Evolutionary conservation across 2,888 invertebrate species (phyloP), one percentile per base, ranked within the genome.

Genomic region (Plebejus anna): DNA sequence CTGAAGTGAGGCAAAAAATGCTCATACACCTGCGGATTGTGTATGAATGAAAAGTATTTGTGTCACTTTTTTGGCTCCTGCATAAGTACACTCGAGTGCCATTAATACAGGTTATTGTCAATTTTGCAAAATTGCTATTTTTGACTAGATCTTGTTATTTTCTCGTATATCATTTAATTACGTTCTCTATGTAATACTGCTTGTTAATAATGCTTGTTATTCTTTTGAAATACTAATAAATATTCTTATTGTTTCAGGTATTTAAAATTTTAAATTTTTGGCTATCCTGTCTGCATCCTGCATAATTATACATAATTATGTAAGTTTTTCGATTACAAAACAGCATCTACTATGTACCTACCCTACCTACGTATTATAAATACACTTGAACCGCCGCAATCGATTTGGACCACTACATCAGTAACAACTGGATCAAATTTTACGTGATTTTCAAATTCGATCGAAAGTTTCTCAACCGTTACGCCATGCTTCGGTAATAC

Each of bases 401-500:
- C 16, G 55, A 55, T 55, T 16, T 55, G 55, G 55, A 16, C 16
- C 13, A 3, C 13, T 55, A 4, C 16, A 55, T 16, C 55, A 16
- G 55, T 55, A 55, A 55, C 13, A 16, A 13, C 11, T 55, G 16
- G 55, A 55, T 55, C 55, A 16, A 55, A 55, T 55, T 47, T 9
- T 9, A 55, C 75, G 75, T 77, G 75, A 77, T 80, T 78, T 78
- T 79, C 77, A 78, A 77, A 77, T 76, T 66, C 76, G 70, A 4
- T 71, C 22, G 71, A 71, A 5, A n/a, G n/a, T 7, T 42, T 42
- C n/a, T 42, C n/a, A 55, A 28, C 16, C 11, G 28, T 73, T 51
- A 32, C 75, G n/a, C 59, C 72, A 75, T 73, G 55, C n/a, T 32
- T 82, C 82, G 81, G 84, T 82, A 82, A 82, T 82, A 76, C 75